Evolutionary conservation across 2,797 vertebrate species (phyloP).

Genomic region (Coccyzus lansbergi): DNA sequence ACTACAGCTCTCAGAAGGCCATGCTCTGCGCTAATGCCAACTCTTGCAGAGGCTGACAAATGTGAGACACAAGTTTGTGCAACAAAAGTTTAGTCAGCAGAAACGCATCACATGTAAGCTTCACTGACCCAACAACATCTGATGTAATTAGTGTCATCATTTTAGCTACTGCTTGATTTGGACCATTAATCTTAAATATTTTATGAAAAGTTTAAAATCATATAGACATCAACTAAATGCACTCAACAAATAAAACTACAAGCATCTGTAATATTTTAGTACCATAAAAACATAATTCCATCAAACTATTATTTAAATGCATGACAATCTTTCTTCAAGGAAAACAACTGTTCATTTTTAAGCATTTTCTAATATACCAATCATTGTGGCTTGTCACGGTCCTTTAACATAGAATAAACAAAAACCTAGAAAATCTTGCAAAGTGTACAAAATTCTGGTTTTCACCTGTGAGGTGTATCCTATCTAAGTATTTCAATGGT

Average conservation of each 20-base stretch:
- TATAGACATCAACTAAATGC: not conserved
- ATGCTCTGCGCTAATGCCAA: not conserved
- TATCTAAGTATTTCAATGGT: not conserved
- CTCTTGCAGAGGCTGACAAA: not conserved
- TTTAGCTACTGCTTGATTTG: not conserved
- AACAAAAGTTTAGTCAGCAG: not conserved
- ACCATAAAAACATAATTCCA: not conserved
- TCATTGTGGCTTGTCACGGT: not conserved
- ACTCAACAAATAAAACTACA: not conserved
- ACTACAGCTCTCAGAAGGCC: not conserved
- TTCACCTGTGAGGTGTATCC: not conserved
- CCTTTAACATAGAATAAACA: not conserved
- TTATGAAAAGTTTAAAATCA: constrained; percentile 10
- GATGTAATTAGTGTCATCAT: not conserved
- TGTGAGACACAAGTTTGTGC: not conserved
- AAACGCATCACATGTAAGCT: not conserved
- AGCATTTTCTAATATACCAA: not conserved
- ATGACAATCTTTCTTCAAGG: not conserved
- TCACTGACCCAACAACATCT: constrained; percentile 5
- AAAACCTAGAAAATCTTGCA: not conserved
- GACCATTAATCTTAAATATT: not conserved
- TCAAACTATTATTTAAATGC: not conserved
- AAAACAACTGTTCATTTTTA: not conserved
- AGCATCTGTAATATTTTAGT: not conserved
- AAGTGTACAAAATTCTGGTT: not conserved